Base-by-base conservation (phyloP, 2,113 vertebrate species). In the Tautogolabrus adspersus region DNA sequence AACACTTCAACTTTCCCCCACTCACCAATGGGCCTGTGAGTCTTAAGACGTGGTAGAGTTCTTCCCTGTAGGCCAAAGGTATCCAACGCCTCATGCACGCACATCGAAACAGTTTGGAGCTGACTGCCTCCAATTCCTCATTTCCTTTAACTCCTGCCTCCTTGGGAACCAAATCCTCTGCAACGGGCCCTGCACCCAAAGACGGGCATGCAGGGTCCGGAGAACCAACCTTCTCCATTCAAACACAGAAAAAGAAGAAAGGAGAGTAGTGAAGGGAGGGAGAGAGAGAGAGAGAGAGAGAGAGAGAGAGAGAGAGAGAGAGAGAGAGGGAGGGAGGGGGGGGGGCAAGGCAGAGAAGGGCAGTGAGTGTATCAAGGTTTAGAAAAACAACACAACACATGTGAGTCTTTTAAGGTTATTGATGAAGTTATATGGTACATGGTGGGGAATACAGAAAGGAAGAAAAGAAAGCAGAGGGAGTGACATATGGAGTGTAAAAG, bases 11-110 rank as follows among this genome's bases (percentile, higher is more conserved):
- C 66, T 83, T 82, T 77, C 44, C 60, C 64, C 81, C 79, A 90
- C 94, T 94, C 88, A 95, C 94, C 92, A 95, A 55, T 55, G 94
- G 94, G 52, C 92, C 92, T 2, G 89, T 88, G 38, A 95, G 92
- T 3, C 42, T 51, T 47, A 95, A 78, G 11, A 95, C 88, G 0
- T 94, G 85, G 72, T 91, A 90, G n/a, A 95, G 88, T 80, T 95
- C 94, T 44, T 93, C 92, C 89, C 93, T 92, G 91, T 95, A 94
- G 77, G 42, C 89, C 81, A 84, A 71, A 19, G 93, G 92, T 8
- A 95, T 34, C 89, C 90, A 92, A 4, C 81, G 86, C 40, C 72
- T 86, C 59, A 89, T 30, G 37, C 87, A 90, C 0, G 63, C 84
- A 76, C 85, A 92, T 22, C 75, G 15, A 51, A 91, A 92, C 66